Evolutionary conservation across 2,113 vertebrate genomes (phyloP).

Genomic region (Condylura cristata): DNA sequence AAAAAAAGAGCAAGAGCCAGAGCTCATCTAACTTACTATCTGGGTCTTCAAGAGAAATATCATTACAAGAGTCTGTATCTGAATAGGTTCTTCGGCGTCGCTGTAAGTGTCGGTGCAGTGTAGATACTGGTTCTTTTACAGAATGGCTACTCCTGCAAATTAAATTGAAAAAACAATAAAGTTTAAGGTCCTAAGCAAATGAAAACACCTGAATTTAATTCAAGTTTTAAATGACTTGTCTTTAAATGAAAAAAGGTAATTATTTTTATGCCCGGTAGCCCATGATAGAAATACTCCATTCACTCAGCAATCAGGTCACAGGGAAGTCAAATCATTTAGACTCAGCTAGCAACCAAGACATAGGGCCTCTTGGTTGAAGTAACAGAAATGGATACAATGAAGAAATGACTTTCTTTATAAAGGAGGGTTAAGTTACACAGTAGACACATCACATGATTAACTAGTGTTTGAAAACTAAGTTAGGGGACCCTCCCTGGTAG

Average conservation of each 20-base stretch:
- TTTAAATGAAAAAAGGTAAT: slow-evolving; percentile 33
- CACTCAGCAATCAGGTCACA: neutral
- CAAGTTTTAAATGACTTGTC: slow-evolving; percentile 45
- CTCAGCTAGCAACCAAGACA: neutral
- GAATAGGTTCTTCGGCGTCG: slow-evolving; percentile 88
- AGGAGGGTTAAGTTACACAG: neutral
- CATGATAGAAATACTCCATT: neutral
- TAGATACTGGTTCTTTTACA: slow-evolving; percentile 83
- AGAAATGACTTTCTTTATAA: neutral
- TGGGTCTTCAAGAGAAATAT: slow-evolving; percentile 84
- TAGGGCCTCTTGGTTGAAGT: neutral
- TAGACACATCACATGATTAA: neutral
- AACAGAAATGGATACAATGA: neutral
- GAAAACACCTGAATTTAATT: neutral
- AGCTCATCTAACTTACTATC: slow-evolving; percentile 86
- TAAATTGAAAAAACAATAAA: slow-evolving; percentile 32
- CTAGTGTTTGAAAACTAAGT: neutral
- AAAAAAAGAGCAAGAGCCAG: neutral
- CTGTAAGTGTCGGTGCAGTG: slow-evolving; percentile 84
- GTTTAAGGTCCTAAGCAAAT: slow-evolving; percentile 34
- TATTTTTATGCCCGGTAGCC: neutral
- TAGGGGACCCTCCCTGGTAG: too few species aligned
- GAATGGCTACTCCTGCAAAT: slow-evolving; percentile 84
- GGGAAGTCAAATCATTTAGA: neutral
- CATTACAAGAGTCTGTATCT: slow-evolving; percentile 88